Evolutionary conservation across 2,797 vertebrate species (phyloP).

Genomic region (Oceanodroma leucorhoa): DNA sequence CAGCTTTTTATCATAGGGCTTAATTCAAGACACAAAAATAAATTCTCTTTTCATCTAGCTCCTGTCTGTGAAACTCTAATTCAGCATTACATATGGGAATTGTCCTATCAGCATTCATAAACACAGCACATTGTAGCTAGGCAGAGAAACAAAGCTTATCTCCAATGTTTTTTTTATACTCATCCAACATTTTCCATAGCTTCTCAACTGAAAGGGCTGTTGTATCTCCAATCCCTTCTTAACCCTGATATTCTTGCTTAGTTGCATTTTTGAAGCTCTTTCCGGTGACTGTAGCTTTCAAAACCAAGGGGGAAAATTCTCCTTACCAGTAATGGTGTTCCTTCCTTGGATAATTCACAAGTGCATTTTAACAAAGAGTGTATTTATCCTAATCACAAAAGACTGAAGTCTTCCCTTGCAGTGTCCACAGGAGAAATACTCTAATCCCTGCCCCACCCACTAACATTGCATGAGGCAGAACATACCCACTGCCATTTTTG

Average conservation of each 20-base stretch:
- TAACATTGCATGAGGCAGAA: neutral
- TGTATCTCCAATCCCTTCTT: neutral
- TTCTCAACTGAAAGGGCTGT: neutral
- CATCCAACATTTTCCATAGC: neutral
- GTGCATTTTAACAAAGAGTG: neutral
- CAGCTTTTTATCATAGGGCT: neutral
- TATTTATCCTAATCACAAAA: neutral
- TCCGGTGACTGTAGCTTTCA: neutral
- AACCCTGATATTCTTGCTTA: neutral
- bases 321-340: neutral
- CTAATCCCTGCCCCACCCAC: neutral
- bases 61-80: neutral
- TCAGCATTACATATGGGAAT: neutral
- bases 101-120: neutral
- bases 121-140: neutral
- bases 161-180: neutral
- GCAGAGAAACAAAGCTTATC: neutral
- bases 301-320: neutral
- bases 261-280: neutral
- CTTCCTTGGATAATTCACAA: neutral
- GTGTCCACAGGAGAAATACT: neutral
- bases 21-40: neutral
- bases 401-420: neutral
- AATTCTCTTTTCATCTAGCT: slow-evolving; percentile 1
- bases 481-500: neutral